Percentiles rank a stretch among this genome's conserved stretches.
These are phyloP conservation scores for Polylopha cassiicola DNA, from an alignment of 2,888 invertebrate species.

Conservation along the genomic window DNA sequence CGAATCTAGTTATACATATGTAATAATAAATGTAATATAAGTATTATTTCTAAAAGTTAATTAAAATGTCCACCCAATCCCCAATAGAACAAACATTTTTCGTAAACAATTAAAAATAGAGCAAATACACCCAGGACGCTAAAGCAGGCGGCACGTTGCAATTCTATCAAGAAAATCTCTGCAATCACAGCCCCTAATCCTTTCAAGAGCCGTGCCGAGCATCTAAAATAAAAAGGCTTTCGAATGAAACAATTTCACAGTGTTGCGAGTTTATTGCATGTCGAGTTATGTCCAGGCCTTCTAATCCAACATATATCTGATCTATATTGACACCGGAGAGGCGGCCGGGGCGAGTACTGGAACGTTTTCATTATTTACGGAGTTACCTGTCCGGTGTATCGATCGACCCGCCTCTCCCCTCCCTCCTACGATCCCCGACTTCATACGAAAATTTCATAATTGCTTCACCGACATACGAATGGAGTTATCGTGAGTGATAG, in stretches of 20 bases:
- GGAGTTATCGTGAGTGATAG: slow-evolving; percentile 3
- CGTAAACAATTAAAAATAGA: no score
- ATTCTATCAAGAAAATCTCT: slow-evolving; percentile 13
- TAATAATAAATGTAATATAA: no score
- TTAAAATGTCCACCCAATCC: no score
- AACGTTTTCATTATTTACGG: slow-evolving; percentile 66
- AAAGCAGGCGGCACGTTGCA: slow-evolving; percentile 9
- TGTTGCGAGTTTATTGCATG: no score
- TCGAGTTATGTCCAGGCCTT: no score
- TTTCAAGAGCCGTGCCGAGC: neutral
- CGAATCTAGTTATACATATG: no score
- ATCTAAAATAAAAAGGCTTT: slow-evolving; percentile 3
- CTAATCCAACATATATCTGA: slow-evolving; percentile 32
- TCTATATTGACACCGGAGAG: slow-evolving; percentile 54
- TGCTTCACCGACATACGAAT: slow-evolving; percentile 7
- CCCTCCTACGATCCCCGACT: slow-evolving; percentile 30
- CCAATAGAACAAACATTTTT: no score
- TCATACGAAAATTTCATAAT: slow-evolving; percentile 44
- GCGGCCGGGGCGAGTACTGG: slow-evolving; percentile 33
- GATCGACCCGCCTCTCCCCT: slow-evolving; percentile 27
- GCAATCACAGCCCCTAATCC: slow-evolving; percentile 15
- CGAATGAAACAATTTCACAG: no score
- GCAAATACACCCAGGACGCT: no score
- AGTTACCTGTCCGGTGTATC: slow-evolving; percentile 38
- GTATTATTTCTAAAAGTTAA: no score